phyloP scores from a whole-genome alignment of 2,797 vertebrate species.

The Lagocephalus sceleratus region DNA sequence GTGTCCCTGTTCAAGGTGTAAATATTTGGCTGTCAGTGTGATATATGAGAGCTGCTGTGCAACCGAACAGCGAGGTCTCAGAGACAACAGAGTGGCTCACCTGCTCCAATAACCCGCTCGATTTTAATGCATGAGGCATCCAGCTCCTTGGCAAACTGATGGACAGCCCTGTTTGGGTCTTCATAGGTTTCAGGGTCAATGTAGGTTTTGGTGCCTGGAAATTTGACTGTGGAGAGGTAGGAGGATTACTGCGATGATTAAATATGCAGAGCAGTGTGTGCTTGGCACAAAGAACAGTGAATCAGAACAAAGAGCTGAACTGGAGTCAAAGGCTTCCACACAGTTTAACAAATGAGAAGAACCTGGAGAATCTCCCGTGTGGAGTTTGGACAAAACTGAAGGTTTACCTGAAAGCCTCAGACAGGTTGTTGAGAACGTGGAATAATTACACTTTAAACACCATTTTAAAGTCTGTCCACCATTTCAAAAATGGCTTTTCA shows the following conservation, averaged over 20 bases:
- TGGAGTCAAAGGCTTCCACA: conserved; percentile 33
- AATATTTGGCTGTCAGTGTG: conserved; percentile 89
- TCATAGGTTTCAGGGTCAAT: conserved; percentile 99
- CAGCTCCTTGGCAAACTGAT: conserved; percentile 99
- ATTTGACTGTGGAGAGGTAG: conserved; percentile 99
- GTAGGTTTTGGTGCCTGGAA: conserved; percentile 99
- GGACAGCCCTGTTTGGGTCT: conserved; percentile 98
- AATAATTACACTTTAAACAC: no score
- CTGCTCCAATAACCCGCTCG: conserved; percentile 97
- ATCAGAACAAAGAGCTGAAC: conserved; percentile 46
- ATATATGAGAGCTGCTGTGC: conserved; percentile 79
- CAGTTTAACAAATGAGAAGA: background rate
- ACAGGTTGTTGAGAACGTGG: no score
- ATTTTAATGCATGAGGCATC: conserved; percentile 99
- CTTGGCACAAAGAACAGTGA: conserved; percentile 59
- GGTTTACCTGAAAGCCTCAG: no score
- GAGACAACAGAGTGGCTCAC: conserved; percentile 81
- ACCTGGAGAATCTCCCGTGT: background rate
- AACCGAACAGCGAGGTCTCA: conserved; percentile 74
- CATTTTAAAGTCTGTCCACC: no score
- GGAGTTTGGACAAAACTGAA: no score
- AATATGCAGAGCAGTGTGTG: conserved; percentile 78
- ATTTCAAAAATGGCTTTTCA: no score
- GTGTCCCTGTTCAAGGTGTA: conserved; percentile 76
- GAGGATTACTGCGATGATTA: conserved; percentile 94